These are phyloP conservation scores for Hyles euphorbiae DNA, from an alignment of 1,140 invertebrate species.

Conservation along the genomic window DNA sequence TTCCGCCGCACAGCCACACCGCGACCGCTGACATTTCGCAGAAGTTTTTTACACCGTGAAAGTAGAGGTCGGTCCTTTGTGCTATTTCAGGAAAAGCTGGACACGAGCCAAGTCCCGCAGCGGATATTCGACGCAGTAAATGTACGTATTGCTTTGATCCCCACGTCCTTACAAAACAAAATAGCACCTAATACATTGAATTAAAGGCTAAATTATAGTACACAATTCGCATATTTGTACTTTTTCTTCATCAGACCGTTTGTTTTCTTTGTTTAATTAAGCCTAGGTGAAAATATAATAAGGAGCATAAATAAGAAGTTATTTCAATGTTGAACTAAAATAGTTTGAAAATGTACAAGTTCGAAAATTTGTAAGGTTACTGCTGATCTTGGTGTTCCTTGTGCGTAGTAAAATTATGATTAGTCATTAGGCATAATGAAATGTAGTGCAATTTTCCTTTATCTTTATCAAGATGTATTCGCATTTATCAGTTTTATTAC, in stretches of 20 bases:
- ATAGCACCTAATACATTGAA: conserved; percentile 9
- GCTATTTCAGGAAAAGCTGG: conserved; percentile 70
- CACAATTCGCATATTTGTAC: conserved; percentile 7
- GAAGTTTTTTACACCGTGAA: conserved; percentile 57
- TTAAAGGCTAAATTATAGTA: conserved; percentile 12
- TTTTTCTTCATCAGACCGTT: conserved; percentile 14
- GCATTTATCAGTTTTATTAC: too few species aligned
- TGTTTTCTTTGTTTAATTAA: conserved; percentile 42
- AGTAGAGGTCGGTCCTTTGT: conserved; percentile 68
- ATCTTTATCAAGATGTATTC: too few species aligned
- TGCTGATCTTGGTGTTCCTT: too few species aligned
- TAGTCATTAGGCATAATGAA: too few species aligned
- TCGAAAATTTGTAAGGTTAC: too few species aligned
- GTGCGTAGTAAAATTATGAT: too few species aligned
- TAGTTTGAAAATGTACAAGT: too few species aligned
- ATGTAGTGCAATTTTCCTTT: too few species aligned
- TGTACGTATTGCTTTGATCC: conserved; percentile 45
- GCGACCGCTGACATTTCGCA: conserved; percentile 58
- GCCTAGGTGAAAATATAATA: too few species aligned
- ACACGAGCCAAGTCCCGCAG: conserved; percentile 46
- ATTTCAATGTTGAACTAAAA: too few species aligned
- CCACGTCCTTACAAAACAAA: conserved; percentile 22
- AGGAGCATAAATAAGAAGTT: too few species aligned
- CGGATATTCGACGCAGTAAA: conserved; percentile 50
- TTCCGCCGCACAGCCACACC: conserved; percentile 32